Conservation (phyloP, 1,140 invertebrate genomes). For the Ctenoplectra terminalis region DNA sequence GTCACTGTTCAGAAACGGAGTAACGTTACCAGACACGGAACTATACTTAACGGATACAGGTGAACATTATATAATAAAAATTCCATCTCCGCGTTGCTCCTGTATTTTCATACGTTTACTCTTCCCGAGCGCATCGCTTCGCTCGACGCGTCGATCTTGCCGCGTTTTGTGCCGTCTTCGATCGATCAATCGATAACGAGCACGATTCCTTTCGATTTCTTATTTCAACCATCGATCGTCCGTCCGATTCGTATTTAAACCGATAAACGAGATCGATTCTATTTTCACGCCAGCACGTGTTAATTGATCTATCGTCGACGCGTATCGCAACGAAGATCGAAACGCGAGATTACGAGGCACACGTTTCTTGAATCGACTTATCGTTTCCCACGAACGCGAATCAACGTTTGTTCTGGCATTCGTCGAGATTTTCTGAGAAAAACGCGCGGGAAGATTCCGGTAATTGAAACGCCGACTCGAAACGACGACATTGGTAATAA, state of each 20-base stretch:
- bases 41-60: background rate
- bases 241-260: background rate
- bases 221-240: too few species aligned
- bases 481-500: background rate
- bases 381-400: background rate
- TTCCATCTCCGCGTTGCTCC: background rate
- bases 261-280: slow-evolving; percentile 36
- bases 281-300: slow-evolving; percentile 41
- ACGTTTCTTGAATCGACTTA: background rate
- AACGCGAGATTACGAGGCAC: background rate
- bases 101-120: slow-evolving; percentile 34
- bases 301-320: slow-evolving; percentile 31
- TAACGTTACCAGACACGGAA: slow-evolving; percentile 1
- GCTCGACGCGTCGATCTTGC: background rate
- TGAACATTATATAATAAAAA: slow-evolving; percentile 39
- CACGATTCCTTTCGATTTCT: slow-evolving; percentile 31
- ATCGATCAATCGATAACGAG: background rate
- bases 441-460: slow-evolving; percentile 11
- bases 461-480: background rate
- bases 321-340: slow-evolving; percentile 3
- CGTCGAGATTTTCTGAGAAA: background rate
- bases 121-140: background rate
- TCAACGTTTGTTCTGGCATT: background rate
- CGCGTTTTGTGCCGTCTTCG: background rate
- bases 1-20: background rate